Conservation (phyloP, 2,797 vertebrate genomes). For the Tangara arthus region DNA sequence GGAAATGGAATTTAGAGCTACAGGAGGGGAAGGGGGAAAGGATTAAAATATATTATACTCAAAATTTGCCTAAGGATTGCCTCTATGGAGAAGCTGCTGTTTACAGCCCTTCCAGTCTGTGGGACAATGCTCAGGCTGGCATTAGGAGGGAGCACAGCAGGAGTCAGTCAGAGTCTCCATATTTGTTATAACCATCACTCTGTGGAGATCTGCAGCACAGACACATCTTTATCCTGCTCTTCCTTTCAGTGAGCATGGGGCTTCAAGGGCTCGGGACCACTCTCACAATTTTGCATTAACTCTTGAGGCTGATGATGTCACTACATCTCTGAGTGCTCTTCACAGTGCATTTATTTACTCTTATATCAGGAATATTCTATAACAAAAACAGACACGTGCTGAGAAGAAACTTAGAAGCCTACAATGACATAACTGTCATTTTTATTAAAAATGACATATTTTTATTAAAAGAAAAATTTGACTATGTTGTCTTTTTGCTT, state of each 20-base stretch:
- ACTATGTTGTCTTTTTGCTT: not conserved
- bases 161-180: not conserved
- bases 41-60: not conserved
- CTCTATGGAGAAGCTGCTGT: not conserved
- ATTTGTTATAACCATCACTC: not conserved
- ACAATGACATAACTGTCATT: not conserved
- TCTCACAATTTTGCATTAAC: not conserved
- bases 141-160: not conserved
- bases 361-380: not conserved
- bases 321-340: not conserved
- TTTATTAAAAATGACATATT: not conserved
- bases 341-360: not conserved
- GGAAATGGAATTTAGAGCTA: not conserved
- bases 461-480: not conserved
- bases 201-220: not conserved
- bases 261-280: not conserved
- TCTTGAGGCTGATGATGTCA: not conserved
- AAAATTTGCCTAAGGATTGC: not conserved
- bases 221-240: not conserved
- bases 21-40: not conserved
- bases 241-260: not conserved
- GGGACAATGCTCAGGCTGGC: not conserved
- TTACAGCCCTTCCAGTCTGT: not conserved
- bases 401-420: not conserved
- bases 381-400: not conserved